Evolutionary conservation across 1,140 invertebrate species (phyloP).

Genomic region (Ganaspis sp.): DNA sequence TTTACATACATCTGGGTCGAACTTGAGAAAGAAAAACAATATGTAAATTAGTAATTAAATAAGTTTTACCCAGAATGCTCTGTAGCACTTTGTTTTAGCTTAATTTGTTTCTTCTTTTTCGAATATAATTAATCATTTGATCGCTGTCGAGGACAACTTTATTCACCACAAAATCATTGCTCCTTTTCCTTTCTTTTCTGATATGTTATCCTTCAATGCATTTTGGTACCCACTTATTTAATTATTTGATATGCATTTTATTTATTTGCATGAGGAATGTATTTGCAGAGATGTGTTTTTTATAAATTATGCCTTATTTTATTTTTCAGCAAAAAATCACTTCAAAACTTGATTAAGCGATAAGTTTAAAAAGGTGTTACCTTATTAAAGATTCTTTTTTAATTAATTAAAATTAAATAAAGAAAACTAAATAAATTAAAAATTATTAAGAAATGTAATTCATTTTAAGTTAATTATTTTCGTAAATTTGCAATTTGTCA

Average conservation of each 20-base stretch:
- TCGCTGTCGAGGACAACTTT: neutral
- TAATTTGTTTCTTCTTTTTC: neutral
- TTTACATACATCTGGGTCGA: too few relatives aligned
- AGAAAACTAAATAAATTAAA: too few relatives aligned
- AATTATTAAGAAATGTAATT: too few relatives aligned
- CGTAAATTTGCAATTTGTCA: too few relatives aligned
- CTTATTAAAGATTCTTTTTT: too few relatives aligned
- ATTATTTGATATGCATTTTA: neutral
- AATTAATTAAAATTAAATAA: too few relatives aligned
- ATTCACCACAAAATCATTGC: constrained; percentile 14
- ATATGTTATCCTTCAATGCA: constrained; percentile 6
- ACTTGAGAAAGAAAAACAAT: too few relatives aligned
- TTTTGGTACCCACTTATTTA: neutral
- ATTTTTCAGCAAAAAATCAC: neutral
- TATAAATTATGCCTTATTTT: neutral
- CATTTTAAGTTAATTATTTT: too few relatives aligned
- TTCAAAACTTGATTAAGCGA: too few relatives aligned
- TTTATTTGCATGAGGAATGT: constrained; percentile 12
- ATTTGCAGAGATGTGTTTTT: neutral
- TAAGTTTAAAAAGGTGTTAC: too few relatives aligned
- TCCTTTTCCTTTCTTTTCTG: neutral
- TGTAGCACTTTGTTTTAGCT: neutral
- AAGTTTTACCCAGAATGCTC: neutral
- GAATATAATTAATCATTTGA: neutral
- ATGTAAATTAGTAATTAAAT: too few relatives aligned